Base-by-base conservation (phyloP, 2,113 vertebrate species). In the Gymnorhina tibicen region DNA sequence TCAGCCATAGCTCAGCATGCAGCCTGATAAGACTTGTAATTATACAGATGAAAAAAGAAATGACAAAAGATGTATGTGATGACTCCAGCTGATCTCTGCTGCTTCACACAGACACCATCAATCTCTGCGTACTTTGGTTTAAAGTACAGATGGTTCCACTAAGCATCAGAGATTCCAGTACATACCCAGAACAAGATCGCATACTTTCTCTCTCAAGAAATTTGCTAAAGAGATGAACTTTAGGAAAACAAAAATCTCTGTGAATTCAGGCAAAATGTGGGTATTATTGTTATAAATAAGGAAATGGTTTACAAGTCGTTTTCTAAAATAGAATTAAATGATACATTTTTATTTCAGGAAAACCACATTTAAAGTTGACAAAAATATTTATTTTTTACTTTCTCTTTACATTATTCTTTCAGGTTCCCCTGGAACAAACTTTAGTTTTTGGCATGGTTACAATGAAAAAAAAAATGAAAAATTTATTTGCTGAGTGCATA, bases 1-100 rank as follows among this genome's bases (percentile, higher is more conserved):
- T 95, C 93, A 95, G 95, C 72, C 64, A 30, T 41, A 22, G 73
- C 91, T 93, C 95, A 96, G 96, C 82, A 67, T 58, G 75, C 62
- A 89, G 86, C 85, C 92, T 90, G 80, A 49, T 84, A 93, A 92
- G 68, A 81, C 41, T 59, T 64, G 73, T 87, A 95, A 96, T 92
- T 91, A 91, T 64, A 85, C 37, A 74, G 79, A 81, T 66, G 27
- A 60, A 76, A 62, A 92, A 84, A 68, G 92, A 63, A 84, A 77
- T 10, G n/a, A 77, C 68, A 88, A 67, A 88, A 90, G 73, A 81
- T 56, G 73, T n/a, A 66, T 68, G 68, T 60, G 76, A 92, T 68
- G 68, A 35, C 62, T 92, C 64, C 69, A 80, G 69, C 62, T 50
- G 47, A 94, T 86, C 76, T 88, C 90, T 49, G 13, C 73, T 18